These are phyloP conservation scores for Muntiacus reevesi DNA, from an alignment of 2,113 vertebrate species.

Conservation along the genomic window DNA sequence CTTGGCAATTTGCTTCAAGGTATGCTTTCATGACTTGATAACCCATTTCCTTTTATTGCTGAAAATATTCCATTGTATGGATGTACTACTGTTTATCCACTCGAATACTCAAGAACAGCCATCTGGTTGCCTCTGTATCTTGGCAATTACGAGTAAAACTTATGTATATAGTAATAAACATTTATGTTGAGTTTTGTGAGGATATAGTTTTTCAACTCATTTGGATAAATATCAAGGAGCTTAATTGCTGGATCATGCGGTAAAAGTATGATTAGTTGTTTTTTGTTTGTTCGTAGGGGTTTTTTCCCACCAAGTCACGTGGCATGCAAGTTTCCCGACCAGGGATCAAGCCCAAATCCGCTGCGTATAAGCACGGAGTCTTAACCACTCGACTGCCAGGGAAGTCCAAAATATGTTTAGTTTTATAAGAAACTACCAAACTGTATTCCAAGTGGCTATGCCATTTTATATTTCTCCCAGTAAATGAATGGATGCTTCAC, in stretches of 20 bases:
- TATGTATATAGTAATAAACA: neutral
- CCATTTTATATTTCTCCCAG: neutral
- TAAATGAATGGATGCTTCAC: neutral
- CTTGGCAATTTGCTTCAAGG: neutral
- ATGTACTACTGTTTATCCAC: neutral
- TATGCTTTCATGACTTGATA: neutral
- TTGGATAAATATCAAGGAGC: neutral
- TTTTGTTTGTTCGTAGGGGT: neutral
- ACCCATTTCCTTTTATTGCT: neutral
- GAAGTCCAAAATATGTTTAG: neutral
- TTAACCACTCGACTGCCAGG: neutral
- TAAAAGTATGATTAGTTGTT: neutral
- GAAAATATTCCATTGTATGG: neutral
- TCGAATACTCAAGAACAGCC: neutral
- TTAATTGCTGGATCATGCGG: neutral
- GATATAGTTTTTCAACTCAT: neutral
- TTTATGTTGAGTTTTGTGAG: neutral
- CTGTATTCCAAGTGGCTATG: neutral
- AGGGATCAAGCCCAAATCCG: neutral
- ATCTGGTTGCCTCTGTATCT: neutral
- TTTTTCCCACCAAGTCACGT: neutral
- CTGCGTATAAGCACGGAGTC: too few relatives aligned
- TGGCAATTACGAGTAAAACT: neutral
- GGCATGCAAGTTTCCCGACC: neutral
- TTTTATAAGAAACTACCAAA: neutral